Conservation (phyloP, 2,113 vertebrate species). For the Tachysurus fulvidraco region DNA sequence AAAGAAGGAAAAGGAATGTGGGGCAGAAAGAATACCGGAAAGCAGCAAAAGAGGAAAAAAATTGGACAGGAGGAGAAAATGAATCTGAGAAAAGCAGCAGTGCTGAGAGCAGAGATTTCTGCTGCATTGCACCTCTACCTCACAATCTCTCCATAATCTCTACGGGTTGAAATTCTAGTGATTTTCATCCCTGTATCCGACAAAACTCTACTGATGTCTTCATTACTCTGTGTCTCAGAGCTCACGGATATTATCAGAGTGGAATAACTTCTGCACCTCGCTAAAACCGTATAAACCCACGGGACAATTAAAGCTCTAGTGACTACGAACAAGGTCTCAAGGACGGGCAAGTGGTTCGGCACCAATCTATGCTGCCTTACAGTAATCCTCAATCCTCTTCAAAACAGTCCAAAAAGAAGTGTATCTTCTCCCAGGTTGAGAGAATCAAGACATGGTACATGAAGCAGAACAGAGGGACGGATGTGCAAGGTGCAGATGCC, state of each 20-base stretch:
- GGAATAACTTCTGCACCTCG: not conserved
- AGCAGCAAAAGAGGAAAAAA: not conserved
- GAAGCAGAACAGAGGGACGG: slow-evolving; percentile 16
- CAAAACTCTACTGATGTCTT: not conserved
- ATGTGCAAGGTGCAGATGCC: slow-evolving; percentile 35
- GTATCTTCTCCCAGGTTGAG: not conserved
- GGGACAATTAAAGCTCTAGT: not conserved
- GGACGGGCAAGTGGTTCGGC: not conserved
- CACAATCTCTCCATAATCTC: slow-evolving; percentile 8
- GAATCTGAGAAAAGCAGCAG: slow-evolving; percentile 1
- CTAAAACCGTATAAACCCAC: not conserved
- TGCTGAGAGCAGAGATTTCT: slow-evolving; percentile 39
- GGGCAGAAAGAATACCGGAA: not conserved
- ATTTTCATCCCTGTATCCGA: not conserved
- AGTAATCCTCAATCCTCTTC: not conserved
- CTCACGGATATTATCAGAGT: not conserved
- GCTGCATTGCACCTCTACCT: slow-evolving; percentile 43
- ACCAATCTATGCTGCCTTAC: not conserved
- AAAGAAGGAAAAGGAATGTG: not conserved
- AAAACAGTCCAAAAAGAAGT: not conserved
- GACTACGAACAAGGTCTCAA: not conserved
- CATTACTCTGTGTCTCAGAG: not conserved
- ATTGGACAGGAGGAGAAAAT: slow-evolving; percentile 15
- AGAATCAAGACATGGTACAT: slow-evolving; percentile 18
- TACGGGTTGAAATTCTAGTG: not conserved